Percentiles rank a stretch among this genome's conserved stretches.
Evolutionary conservation across 1,140 invertebrate genomes (phyloP).

Genomic region (Ips typographus): DNA sequence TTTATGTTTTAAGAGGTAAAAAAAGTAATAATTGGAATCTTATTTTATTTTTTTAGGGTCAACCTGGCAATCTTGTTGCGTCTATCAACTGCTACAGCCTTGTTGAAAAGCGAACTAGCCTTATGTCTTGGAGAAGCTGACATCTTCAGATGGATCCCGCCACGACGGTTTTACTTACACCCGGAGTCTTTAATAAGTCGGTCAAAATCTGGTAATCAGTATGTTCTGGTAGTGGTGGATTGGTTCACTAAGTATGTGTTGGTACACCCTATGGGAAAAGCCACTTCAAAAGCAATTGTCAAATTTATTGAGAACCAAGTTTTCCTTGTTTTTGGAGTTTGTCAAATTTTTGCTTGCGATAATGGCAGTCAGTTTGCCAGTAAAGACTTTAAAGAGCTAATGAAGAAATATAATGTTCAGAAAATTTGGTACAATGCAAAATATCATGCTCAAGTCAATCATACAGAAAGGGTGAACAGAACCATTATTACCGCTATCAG

Average conservation of each 20-base stretch:
- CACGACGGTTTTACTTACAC: no score
- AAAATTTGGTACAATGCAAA: neutral
- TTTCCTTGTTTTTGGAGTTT: constrained; percentile 20
- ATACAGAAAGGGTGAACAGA: no score
- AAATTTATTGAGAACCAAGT: constrained; percentile 7
- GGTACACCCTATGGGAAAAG: constrained; percentile 29
- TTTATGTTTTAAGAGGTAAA: no score
- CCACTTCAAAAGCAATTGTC: constrained; percentile 13
- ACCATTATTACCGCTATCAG: no score
- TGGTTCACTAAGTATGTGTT: constrained; percentile 35
- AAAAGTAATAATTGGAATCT: no score
- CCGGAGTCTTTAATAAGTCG: neutral
- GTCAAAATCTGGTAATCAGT: constrained; percentile 29
- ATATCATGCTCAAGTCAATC: no score
- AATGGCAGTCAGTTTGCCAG: constrained; percentile 17
- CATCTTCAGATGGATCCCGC: no score
- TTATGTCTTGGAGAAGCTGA: no score
- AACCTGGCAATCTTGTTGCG: no score
- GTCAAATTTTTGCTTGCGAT: neutral
- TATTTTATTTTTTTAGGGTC: no score
- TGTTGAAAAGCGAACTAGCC: no score
- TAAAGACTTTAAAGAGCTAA: constrained; percentile 24
- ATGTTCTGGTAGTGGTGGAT: constrained; percentile 25
- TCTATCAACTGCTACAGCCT: no score
- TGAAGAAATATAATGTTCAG: constrained; percentile 2